Evolutionary conservation across 2,113 vertebrate species (phyloP), one percentile per base, ranked within the genome.

Genomic region (Trematomus loennbergii): DNA sequence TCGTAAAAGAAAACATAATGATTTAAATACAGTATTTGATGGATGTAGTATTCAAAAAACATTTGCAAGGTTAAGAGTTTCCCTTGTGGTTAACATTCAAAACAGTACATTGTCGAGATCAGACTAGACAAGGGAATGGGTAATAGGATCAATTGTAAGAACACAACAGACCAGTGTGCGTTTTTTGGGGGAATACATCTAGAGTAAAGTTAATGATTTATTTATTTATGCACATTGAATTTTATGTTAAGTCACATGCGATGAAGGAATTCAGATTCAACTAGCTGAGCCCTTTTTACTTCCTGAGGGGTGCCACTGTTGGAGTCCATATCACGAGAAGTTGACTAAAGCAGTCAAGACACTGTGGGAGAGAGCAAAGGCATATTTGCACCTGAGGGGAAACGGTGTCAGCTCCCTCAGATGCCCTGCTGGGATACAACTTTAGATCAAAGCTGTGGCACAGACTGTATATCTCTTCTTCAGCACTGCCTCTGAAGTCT

Each of bases 61-160:
- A 45, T 58, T 49, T 58, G 45, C 92, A 93, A 93, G 90, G 89
- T 89, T 81, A 84, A 64, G 58, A 80, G n/a, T 65, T 79, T 82
- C 82, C 36, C 10, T n/a, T 1, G 3, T 57, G 61, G 82, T 91
- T 82, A 86, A 81, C 64, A 87, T 91, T 90, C 78, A 72, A 72
- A 89, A 75, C 55, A 64, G 53, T 49, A 8, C 2, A 17, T 66
- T 83, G 62, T 85, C 75, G 55, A 70, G 69, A 89, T 84, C 55
- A 62, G 72, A 88, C 58, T 2, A 66, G 87, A 77, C 78, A 75
- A 69, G 73, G 40, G 64, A 82, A 85, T 85, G 40, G 64, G 62
- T 77, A 82, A 75, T 70, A 60, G 49, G 69, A 70, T 78, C 72
- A 80, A 64, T 45, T 72, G 59, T 59, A 61, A 75, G 65, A 82